Base-by-base conservation (phyloP, 2,113 vertebrate genomes). In the Pipa parva region DNA sequence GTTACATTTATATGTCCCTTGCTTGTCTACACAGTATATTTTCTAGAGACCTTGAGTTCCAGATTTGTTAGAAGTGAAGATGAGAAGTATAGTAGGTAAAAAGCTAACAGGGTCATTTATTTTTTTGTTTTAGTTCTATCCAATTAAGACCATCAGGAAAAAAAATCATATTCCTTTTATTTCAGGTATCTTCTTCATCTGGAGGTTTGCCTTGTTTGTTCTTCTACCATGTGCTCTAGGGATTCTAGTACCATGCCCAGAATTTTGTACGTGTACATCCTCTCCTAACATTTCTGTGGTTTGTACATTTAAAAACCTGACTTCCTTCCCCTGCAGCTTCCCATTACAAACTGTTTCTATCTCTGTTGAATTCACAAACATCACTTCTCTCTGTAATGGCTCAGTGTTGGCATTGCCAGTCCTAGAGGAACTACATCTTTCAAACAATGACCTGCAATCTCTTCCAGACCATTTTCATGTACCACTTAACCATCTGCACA, bases 401-500 rank as follows among this genome's bases (percentile, higher is more conserved):
- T 71, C 88, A 1, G 76, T 97, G 3, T 73, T 2, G 0, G 78
- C 75, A 12, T 76, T 83, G 0, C 83, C 84, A 0, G 50, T 33
- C 1, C 84, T 97, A 20, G 63, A 50, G 39, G 91, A 86, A 24
- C 84, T 97, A 18, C 92, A 94, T 29, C 77, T 97, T 8, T 88
- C 88, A 56, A 84, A 63, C 65, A 96, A 95, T 75, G 71, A 29
- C 5, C 79, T 95, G 37, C 18, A 57, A 17, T 56, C 7, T 8
- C 86, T 97, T 9, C 75, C 88, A 0, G 33, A 73, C 0, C 7
- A 78, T 18, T 72, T 93, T 1, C 83, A 94, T 74, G 65, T 33
- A 8, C 80, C 81, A 0, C 78, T 86, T 24, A 79, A 81, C 7
- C n/a, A 24, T 3, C 80, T 97, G 0, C 50, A 54, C 1, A 79